Evolutionary conservation across 2,797 vertebrate species (phyloP), one percentile per base, ranked within the genome.

Genomic region (Sylvilagus floridanus): DNA sequence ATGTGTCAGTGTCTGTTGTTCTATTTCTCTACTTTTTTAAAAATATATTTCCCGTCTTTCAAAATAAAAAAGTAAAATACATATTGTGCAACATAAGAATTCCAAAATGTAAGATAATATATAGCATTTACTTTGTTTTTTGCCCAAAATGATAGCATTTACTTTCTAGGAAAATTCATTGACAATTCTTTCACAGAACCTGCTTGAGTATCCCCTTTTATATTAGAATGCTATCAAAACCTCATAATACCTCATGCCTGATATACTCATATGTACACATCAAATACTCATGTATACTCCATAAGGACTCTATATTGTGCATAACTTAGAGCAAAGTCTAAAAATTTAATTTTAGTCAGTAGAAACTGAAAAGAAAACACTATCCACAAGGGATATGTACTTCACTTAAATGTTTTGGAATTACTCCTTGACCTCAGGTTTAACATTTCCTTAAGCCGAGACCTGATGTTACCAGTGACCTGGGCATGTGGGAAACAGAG

Each of bases 391-490:
- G 62, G 10, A 76, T 66, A 88, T 62, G 28, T 57, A 90, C 17
- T 92, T 84, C 88, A 92, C 87, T 85, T 83, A 90, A 95, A 95
- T 89, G 69, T 79, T 93, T 90, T 94, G n/a, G 62, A 84, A 96
- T 90, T 88, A 91, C 8, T 92, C 30, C 30, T 28, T 90, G 73
- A 77, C 47, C 76, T 94, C 86, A 96, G 35, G 88, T 57, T 68
- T 84, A 87, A 90, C 62, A 76, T 90, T 54, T 91, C 50, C 75
- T 88, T 50, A 73, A 84, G 54, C 42, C 66, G 65, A 92, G 50
- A 66, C 28, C 24, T 85, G 78, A 69, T 71, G 9, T 75, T 92
- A 79, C 17, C 63, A 88, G 28, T 71, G 65, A 81, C 17, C 32
- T 85, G 65, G 62, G 9, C 84, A 86, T 72, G 88, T 76, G 91